Conservation (phyloP, 2,888 invertebrate genomes). For the Trachelus tabidus region DNA sequence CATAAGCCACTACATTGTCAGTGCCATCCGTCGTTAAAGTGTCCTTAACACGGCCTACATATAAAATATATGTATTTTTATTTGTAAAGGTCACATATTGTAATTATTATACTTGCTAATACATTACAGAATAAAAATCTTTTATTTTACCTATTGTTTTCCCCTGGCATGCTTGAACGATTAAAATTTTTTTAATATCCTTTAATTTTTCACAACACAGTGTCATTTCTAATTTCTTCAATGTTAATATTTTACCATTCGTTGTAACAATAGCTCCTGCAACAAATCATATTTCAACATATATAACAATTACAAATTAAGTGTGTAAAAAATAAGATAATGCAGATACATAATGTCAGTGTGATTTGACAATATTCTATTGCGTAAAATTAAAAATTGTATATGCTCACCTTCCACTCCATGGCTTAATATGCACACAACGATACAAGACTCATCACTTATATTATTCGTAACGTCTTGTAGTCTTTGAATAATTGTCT, state of each 20-base stretch:
- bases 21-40: not conserved
- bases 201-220: conserved; percentile 63
- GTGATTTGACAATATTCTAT: not conserved
- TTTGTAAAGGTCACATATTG: not conserved
- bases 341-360: not conserved
- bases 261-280: conserved; percentile 66
- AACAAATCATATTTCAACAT: conserved; percentile 12
- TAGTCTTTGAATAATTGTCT: conserved; percentile 43
- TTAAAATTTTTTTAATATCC: conserved; percentile 69
- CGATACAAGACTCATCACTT: conserved; percentile 58
- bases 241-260: conserved; percentile 67
- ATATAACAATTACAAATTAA: not conserved
- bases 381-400: not conserved
- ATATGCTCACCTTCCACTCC: conserved; percentile 48
- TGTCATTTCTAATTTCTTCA: conserved; percentile 67
- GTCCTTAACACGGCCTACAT: not conserved
- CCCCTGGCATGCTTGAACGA: conserved; percentile 73
- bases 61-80: not conserved
- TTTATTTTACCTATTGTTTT: conserved; percentile 31
- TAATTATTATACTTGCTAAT: not conserved
- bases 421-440: conserved; percentile 66
- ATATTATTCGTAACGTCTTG: conserved; percentile 37
- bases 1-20: conserved; percentile 19
- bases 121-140: not conserved
- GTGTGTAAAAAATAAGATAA: conserved; percentile 8